Conservation (phyloP, 2,797 vertebrate species). For the Hyperoplus immaculatus region DNA sequence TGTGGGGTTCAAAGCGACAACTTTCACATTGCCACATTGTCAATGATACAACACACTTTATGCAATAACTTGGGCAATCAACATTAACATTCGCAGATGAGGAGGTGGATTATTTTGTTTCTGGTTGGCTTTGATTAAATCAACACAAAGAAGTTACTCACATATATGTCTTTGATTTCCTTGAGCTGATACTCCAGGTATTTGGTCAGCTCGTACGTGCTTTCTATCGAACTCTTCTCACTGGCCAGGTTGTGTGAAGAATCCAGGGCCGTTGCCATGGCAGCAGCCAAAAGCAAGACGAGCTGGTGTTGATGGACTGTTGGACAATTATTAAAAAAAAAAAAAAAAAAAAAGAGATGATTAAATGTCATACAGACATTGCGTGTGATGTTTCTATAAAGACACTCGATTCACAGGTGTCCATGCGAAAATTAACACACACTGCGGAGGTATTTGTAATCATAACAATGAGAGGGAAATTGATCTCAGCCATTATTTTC, state of each 20-base stretch:
- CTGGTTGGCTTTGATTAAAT: background rate
- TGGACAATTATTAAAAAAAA: slow-evolving; percentile 25
- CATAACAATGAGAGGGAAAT: slow-evolving; percentile 63
- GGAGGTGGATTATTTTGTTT: too few species aligned
- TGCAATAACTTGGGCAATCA: background rate
- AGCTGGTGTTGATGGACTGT: slow-evolving; percentile 80
- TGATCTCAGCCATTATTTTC: slow-evolving; percentile 51
- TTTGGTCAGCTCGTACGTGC: slow-evolving; percentile 97
- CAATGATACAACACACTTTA: too few species aligned
- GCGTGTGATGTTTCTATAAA: slow-evolving; percentile 44
- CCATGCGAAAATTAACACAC: slow-evolving; percentile 46
- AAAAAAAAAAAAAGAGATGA: slow-evolving; percentile 19
- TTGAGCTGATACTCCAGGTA: slow-evolving; percentile 98
- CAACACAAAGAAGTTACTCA: slow-evolving; percentile 81
- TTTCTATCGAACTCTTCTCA: slow-evolving; percentile 95
- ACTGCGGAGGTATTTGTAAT: slow-evolving; percentile 52
- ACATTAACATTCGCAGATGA: background rate
- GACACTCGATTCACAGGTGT: slow-evolving; percentile 42
- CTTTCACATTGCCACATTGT: background rate
- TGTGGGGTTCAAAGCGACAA: background rate
- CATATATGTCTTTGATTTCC: slow-evolving; percentile 95
- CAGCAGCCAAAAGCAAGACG: slow-evolving; percentile 87
- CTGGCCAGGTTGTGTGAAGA: slow-evolving; percentile 89
- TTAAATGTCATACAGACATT: slow-evolving; percentile 30
- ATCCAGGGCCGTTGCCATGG: slow-evolving; percentile 85